Base-by-base conservation (phyloP, 2,888 invertebrate genomes). In the Pollenia amentaria region DNA sequence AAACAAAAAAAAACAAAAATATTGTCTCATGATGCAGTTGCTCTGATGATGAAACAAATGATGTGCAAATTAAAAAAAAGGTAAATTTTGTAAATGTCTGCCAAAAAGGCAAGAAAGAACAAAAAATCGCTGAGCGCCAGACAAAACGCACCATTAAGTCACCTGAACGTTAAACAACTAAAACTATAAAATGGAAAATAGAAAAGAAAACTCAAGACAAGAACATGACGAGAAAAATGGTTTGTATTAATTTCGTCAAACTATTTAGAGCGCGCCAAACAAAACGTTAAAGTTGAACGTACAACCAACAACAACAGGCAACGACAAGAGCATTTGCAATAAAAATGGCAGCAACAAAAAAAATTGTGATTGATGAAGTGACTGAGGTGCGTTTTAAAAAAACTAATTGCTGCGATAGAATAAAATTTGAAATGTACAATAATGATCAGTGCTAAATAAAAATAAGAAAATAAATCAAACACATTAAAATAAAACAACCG, bases 91-190 rank as follows among this genome's bases (percentile, higher is more conserved):
- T 57, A 9, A 29, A 18, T n/a, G 60, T 65, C 51, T 84, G 84
- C 84, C 78, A 78, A 78, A 69, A 53, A 57, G 3, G 64, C 51
- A 21, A 21, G 14, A 40, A 42, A 70, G 8, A 38, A 57, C 14
- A 70, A n/a, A 65, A 81, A 40, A 29, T 18, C n/a, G 38, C 29
- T 64, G 87, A 87, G 87, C 87, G 87, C 87, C 87, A 87, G 87
- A 87, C 87, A 84, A 84, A 84, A 84, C 73, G 87, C 87, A 87
- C 84, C 87, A 87, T 87, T 87, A 87, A 87, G 80, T 87, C 87
- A 87, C 87, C 87, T 87, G 87, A 87, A 87, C 84, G 77, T 53
- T 72, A 73, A 75, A 46, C 38, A 67, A 67, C 18, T 18, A 46
- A 69, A 83, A 65, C 14, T 29, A 6, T 10, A 14, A 7, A 65